Conservation (phyloP, 2,113 vertebrate species). For the Neolamprologus longior region DNA sequence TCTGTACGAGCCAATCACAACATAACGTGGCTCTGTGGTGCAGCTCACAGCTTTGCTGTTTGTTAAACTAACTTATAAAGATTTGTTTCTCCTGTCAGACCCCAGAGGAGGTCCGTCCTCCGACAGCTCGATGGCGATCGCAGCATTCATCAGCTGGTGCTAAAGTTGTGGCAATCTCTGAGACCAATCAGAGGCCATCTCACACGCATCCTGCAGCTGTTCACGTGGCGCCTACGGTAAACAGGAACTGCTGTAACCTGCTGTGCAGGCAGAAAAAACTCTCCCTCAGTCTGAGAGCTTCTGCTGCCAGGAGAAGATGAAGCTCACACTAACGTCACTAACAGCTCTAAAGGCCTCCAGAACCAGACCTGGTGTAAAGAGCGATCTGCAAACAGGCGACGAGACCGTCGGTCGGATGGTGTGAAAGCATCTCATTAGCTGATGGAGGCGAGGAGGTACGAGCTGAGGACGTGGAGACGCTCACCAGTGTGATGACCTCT, state of each 20-base stretch:
- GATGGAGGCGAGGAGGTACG: not conserved
- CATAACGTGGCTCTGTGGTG: not conserved
- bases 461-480: not conserved
- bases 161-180: not conserved
- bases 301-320: not conserved
- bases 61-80: not conserved
- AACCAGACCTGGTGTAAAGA: not conserved
- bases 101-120: fast-evolving
- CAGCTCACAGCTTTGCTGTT: not conserved
- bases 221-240: not conserved
- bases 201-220: not conserved
- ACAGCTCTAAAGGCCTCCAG: not conserved
- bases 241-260: not conserved
- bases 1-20: not conserved
- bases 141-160: not conserved
- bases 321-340: not conserved
- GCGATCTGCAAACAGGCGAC: not conserved
- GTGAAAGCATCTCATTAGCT: not conserved
- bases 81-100: not conserved
- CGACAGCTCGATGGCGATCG: not conserved
- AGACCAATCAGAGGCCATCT: not conserved
- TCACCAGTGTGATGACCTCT: not conserved
- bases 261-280: not conserved
- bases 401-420: not conserved
- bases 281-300: not conserved